Evolutionary conservation across 1,140 invertebrate genomes (phyloP), one percentile per base, ranked within the genome.

Genomic region (Plutomurus gul): DNA sequence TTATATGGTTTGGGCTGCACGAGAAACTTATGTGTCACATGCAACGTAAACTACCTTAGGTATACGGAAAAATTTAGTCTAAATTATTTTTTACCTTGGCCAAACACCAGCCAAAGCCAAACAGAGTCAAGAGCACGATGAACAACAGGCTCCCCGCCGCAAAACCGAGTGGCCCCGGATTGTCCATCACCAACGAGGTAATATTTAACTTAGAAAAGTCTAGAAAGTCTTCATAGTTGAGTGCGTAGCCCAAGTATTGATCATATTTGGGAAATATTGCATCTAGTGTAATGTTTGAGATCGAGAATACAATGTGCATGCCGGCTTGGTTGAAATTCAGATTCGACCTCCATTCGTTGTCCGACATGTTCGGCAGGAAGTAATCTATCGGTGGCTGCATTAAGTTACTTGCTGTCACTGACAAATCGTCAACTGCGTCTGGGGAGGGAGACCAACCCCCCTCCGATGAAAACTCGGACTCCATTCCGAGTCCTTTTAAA

Each of bases 231-330:
- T 80, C 76, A 18, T 73, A 77, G 36, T 80, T 78, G 0, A 71
- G 39, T 27, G 73, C 77, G 47, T 82, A 82, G 16, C 51, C 77
- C 18, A 78, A 71, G 56, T 78, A 82, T 36, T 82, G 82, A 33
- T 70, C 73, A 60, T 82, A 79, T 4, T 70, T 78, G 5, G 79
- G 79, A 30, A 81, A 81, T 37, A 82, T 78, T 13, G 77, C 51
- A 39, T 82, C 18, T 13, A 82, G 51, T 0, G 76, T 80, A 1
- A 65, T 6, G n/a, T 65, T 40, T 40, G 70, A 39, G 70, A 72
- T 72, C 36, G 70, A 30, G 36, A 40, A 72, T 6, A 72, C 36
- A 72, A 43, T 43, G 39, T 72, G 70, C 70, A 39, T 40, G 36
- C 70, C 70, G 13, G 70, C 39, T 25, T 39, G 36, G 40, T 72